These are phyloP conservation scores for Lutjanus argentimaculatus DNA, from an alignment of 2,797 vertebrate species.

Conservation along the genomic window DNA sequence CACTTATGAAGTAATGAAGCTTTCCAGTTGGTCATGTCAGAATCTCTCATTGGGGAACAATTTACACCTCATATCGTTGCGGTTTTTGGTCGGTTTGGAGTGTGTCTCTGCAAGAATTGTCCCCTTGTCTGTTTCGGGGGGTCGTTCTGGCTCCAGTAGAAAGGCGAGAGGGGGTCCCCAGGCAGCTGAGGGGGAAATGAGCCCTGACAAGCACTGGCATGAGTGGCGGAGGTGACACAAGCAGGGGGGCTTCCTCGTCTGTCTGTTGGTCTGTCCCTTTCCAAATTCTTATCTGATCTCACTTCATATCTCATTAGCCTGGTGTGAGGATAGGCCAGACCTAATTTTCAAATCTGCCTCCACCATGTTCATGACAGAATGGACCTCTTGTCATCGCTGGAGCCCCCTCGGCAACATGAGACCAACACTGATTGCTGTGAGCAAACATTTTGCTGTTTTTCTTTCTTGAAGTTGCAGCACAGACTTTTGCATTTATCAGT, in stretches of 20 bases:
- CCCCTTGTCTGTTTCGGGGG: conserved; percentile 75
- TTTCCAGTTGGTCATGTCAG: conserved; percentile 47
- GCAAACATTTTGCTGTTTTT: conserved; percentile 59
- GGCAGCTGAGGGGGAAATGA: conserved; percentile 82
- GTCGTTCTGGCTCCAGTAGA: conserved; percentile 74
- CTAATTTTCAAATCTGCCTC: conserved; percentile 46
- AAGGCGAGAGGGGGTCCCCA: conserved; percentile 79
- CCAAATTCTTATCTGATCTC: conserved; percentile 85
- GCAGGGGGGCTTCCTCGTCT: conserved; percentile 78
- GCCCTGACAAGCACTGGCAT: conserved; percentile 77
- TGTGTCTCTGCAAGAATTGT: conserved; percentile 70
- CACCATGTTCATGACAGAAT: conserved; percentile 54
- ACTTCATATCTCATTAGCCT: conserved; percentile 83
- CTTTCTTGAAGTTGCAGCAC: conserved; percentile 46
- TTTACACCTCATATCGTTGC: conserved; percentile 63
- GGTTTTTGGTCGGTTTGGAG: conserved; percentile 49
- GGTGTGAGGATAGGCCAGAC: conserved; percentile 67
- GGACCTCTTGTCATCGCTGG: conserved; percentile 62
- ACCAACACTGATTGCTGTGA: conserved; percentile 57
- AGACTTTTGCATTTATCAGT: conserved; percentile 58
- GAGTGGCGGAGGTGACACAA: conserved; percentile 77
- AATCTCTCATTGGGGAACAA: conserved; percentile 58
- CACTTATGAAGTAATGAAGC: conserved; percentile 47
- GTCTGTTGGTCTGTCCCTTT: conserved; percentile 58
- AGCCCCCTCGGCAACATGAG: conserved; percentile 65